Conservation (phyloP, 2,888 invertebrate genomes). For the Microchrysa polita region DNA sequence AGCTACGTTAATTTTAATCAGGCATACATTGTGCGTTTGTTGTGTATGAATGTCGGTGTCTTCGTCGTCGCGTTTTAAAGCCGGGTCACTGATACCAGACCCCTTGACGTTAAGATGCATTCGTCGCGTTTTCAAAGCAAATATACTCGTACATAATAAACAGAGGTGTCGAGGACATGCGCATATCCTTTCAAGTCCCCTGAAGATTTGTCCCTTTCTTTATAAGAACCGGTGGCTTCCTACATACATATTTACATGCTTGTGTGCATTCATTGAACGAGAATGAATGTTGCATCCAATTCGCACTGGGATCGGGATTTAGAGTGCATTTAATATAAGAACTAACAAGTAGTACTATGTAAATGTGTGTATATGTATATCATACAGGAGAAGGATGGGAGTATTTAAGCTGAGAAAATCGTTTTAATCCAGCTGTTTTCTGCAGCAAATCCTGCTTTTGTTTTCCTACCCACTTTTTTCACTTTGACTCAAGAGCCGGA, state of each 20-base stretch:
- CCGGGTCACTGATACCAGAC: no score
- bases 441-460: not conserved
- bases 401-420: not conserved
- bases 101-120: not conserved
- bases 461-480: not conserved
- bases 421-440: constrained; percentile 23
- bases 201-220: constrained; percentile 8
- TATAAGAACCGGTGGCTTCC: not conserved
- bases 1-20: no score
- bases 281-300: not conserved
- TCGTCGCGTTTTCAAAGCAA: not conserved
- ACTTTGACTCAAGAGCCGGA: not conserved
- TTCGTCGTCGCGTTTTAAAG: no score
- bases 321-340: not conserved
- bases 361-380: no score
- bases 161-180: not conserved
- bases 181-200: constrained; percentile 9
- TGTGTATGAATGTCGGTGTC: no score
- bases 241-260: not conserved
- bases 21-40: no score
- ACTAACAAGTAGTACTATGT: not conserved
- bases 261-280: not conserved
- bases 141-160: not conserved
- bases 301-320: not conserved
- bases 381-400: no score